Percentiles rank a stretch among this genome's conserved stretches.
Conservation (phyloP, 64 coral and sea anemone genomes). For the Cladopsammia gracilis region DNA sequence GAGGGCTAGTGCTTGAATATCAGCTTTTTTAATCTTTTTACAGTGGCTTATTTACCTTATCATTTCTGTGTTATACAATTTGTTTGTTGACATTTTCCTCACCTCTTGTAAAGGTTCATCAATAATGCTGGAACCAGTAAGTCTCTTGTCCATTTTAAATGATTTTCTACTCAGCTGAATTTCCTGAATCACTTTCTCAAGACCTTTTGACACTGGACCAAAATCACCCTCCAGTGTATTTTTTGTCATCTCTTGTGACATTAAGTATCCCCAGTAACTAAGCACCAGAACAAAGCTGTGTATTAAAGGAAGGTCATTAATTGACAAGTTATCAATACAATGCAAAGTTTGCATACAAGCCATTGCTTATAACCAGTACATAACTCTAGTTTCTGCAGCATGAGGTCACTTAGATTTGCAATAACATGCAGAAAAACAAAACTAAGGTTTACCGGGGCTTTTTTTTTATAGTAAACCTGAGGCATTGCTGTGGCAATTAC, state of each 20-base stretch:
- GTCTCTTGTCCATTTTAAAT: constrained; percentile 98
- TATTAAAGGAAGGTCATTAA: background rate
- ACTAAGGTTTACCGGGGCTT: too few relatives aligned
- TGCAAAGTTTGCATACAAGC: background rate
- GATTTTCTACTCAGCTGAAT: constrained; percentile 78
- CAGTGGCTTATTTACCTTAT: too few relatives aligned
- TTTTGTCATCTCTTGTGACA: constrained; percentile 47
- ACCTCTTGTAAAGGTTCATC: constrained; percentile 99
- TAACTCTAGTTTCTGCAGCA: too few relatives aligned
- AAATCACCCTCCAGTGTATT: constrained; percentile 47
- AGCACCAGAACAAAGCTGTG: constrained; percentile 77
- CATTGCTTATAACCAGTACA: too few relatives aligned
- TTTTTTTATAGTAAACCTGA: too few relatives aligned
- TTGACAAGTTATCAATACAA: background rate
- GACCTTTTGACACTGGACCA: constrained; percentile 70
- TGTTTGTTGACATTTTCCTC: background rate
- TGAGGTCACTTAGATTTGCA: too few relatives aligned
- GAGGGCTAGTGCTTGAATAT: too few relatives aligned
- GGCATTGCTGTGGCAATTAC: too few relatives aligned
- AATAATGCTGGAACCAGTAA: constrained; percentile 98
- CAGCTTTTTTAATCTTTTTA: too few relatives aligned
- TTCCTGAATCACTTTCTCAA: constrained; percentile 82
- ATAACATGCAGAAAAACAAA: too few relatives aligned
- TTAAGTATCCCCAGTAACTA: constrained; percentile 78
- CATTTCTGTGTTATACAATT: background rate